Conservation (phyloP, 1,140 invertebrate genomes). For the Trichomalopsis sarcophagae region DNA sequence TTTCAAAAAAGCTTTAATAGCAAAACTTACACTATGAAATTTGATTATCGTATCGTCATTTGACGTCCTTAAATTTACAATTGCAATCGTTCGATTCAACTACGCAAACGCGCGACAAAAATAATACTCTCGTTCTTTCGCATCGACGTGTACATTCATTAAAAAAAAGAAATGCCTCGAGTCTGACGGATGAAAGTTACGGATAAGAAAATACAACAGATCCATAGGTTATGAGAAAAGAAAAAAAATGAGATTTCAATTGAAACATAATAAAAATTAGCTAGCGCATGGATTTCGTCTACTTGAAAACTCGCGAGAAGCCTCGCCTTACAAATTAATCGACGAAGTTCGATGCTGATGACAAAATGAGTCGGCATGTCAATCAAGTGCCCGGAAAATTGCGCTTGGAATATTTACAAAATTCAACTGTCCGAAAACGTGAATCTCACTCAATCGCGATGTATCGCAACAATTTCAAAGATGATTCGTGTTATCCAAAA, state of each 20-base stretch:
- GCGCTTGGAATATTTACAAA: conserved; percentile 2
- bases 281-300: conserved; percentile 1
- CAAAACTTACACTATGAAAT: conserved; percentile 18
- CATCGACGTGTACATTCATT: conserved; percentile 19
- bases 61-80: conserved; percentile 6
- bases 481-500: not conserved
- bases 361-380: conserved; percentile 20
- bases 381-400: conserved; percentile 31
- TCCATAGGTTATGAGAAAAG: not conserved
- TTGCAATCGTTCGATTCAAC: conserved; percentile 21
- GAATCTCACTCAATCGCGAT: not conserved
- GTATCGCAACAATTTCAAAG: not conserved
- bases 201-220: not conserved
- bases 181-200: not conserved
- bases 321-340: not conserved
- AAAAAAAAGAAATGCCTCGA: not conserved
- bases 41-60: conserved; percentile 11
- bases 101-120: conserved; percentile 22
- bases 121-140: conserved; percentile 11
- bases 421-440: not conserved
- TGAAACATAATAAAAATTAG: conserved; percentile 17
- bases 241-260: conserved; percentile 4
- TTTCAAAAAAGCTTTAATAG: not conserved
- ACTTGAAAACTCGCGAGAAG: conserved; percentile 25
- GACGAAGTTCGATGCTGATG: conserved; percentile 6